Evolutionary conservation across 2,888 invertebrate genomes (phyloP), one percentile per base, ranked within the genome.

Genomic region (Trichacis sp.): DNA sequence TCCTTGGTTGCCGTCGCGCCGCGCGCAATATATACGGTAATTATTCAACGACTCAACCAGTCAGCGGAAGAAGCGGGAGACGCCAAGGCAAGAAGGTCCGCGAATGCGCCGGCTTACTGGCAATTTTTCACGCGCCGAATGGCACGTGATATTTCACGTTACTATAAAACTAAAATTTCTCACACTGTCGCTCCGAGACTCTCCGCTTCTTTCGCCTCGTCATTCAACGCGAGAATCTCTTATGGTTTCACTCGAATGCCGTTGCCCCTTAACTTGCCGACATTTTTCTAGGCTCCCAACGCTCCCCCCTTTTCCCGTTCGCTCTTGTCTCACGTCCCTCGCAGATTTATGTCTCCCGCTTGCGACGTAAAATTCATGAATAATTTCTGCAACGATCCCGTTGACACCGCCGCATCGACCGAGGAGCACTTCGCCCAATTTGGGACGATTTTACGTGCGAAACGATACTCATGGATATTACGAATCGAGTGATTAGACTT

Each of bases 11-110:
- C 46, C 55, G 55, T 54, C 51, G 55, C 57, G 58, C 64, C 57
- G 52, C 19, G 42, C 36, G 48, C 64, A 17, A 60, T 61, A 52
- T 68, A 57, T 57, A 20, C 48, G 43, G 33, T 51, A 68, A 68
- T 68, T 68, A 68, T 68, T 61, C 68, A 50, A 38, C 17, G 61
- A 51, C 50, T 67, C 56, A 62, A 53, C 55, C 59, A 48, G 43
- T 40, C 50, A 17, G 42, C 33, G n/a, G 30, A 9, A 14, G 48
- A 24, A 24, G 14, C 29, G 33, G 17, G 30, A 48, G 19, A 12
- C 53, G 45, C 36, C 43, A n/a, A n/a, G 18, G 43, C 12, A 60
- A 43, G 43, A 43, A 43, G 17, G 17, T 43, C 43, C 43, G n/a
- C 9, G 18, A 43, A 55, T 17, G 47, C 47, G 38, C 19, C 36